A percentile compares a stretch with the other conserved stretches of the same genome.
These are phyloP conservation scores for Perodicticus potto DNA, from an alignment of 2,797 vertebrate genomes.

Conservation along the genomic window DNA sequence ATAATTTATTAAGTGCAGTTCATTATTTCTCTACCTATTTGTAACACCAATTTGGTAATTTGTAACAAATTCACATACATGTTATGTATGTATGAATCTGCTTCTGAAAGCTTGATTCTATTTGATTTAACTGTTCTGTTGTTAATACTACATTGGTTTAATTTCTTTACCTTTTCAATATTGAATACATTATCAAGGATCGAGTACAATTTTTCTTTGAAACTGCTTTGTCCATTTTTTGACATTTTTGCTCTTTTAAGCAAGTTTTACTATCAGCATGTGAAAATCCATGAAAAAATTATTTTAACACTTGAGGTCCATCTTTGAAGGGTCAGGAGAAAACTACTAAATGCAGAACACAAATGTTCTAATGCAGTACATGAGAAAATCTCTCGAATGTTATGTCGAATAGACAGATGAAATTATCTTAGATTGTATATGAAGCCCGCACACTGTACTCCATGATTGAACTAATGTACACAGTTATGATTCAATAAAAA, in stretches of 20 bases:
- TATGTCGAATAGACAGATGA: no score
- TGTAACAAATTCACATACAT: background rate
- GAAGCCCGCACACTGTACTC: no score
- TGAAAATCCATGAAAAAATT: background rate
- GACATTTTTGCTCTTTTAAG: background rate
- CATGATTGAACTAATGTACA: no score
- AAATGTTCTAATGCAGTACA: no score
- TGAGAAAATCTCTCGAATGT: no score
- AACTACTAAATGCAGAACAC: no score
- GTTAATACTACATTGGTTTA: background rate
- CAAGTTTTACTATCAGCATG: background rate
- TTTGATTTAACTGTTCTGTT: background rate
- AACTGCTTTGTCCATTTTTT: background rate
- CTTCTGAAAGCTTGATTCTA: background rate
- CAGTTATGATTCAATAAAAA: no score
- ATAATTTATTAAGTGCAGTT: background rate
- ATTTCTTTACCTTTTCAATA: background rate
- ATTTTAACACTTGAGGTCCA: background rate
- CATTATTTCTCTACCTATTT: background rate
- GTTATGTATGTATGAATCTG: background rate
- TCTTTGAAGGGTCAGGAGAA: no score
- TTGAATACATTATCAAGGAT: background rate
- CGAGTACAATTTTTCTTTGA: background rate
- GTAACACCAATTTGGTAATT: background rate
- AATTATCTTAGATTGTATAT: no score